Evolutionary conservation across 1,140 invertebrate genomes (phyloP).

Genomic region (Maniola jurtina): DNA sequence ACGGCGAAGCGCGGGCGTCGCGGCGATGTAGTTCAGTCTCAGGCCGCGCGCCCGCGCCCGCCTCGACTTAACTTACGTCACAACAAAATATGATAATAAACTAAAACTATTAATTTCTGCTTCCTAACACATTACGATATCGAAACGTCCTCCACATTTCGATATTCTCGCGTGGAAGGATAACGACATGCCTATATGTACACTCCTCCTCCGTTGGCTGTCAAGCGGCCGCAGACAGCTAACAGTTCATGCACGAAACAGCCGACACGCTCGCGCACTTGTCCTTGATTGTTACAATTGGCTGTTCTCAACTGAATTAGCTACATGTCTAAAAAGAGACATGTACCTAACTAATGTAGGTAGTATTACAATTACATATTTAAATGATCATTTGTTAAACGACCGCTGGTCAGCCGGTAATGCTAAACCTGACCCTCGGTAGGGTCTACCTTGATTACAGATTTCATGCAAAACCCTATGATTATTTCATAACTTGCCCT

Average conservation of each 20-base stretch:
- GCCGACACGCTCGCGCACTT: constrained; percentile 22
- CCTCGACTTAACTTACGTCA: constrained; percentile 65
- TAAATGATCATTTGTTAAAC: not conserved
- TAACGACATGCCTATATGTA: constrained; percentile 68
- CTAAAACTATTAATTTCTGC: constrained; percentile 71
- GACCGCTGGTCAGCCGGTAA: not conserved
- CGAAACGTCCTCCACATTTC: constrained; percentile 49
- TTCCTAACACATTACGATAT: constrained; percentile 63
- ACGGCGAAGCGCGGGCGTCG: constrained; percentile 46
- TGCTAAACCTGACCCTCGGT: not conserved
- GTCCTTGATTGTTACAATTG: constrained; percentile 11
- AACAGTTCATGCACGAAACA: constrained; percentile 20
- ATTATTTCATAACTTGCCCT: not conserved
- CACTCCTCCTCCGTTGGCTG: constrained; percentile 46
- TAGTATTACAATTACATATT: not conserved
- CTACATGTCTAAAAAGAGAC: not conserved
- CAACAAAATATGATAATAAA: constrained; percentile 71
- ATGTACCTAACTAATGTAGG: constrained; percentile 4
- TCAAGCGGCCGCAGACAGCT: constrained; percentile 22
- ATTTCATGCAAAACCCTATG: constrained; percentile 11
- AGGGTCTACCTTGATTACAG: constrained; percentile 6
- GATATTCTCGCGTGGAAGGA: constrained; percentile 65
- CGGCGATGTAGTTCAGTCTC: constrained; percentile 76
- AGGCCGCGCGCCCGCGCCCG: constrained; percentile 58
- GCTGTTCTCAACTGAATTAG: constrained; percentile 7